phyloP scores from a whole-genome alignment of 2,888 invertebrate genomes.

The Caenorhabditis sulstoni region DNA sequence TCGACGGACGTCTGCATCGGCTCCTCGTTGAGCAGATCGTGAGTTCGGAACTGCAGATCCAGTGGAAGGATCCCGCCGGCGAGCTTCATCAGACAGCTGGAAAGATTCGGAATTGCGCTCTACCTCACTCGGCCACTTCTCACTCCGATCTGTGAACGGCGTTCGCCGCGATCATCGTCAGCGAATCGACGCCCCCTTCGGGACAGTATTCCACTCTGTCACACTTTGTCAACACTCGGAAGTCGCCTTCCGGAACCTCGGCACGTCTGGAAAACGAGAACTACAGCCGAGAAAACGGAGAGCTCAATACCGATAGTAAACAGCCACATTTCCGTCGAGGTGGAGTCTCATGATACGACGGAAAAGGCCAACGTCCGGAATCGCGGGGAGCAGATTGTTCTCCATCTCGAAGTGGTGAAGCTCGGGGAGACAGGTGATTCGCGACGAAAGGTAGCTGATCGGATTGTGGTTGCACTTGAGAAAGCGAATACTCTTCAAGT shows the following conservation, averaged over 20 bases:
- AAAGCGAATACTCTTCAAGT: conserved; percentile 15
- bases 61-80: conserved; percentile 12
- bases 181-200: conserved; percentile 34
- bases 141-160: conserved; percentile 34
- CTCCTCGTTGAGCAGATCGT: conserved; percentile 19
- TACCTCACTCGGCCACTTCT: background rate
- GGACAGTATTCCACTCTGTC: too few species aligned
- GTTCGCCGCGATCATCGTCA: conserved; percentile 39
- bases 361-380: conserved; percentile 18
- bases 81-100: background rate
- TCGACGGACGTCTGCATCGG: conserved; percentile 19
- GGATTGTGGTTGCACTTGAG: conserved; percentile 15
- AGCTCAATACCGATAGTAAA: too few species aligned
- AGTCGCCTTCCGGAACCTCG: too few species aligned
- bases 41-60: conserved; percentile 23
- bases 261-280: too few species aligned
- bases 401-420: conserved; percentile 9
- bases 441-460: conserved; percentile 20
- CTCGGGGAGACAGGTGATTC: background rate
- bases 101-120: too few species aligned
- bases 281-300: too few species aligned
- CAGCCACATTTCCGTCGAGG: too few species aligned
- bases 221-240: too few species aligned
- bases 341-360: too few species aligned
- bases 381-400: conserved; percentile 5